Percentiles rank a stretch among this genome's conserved stretches.
Conservation (phyloP, 37 sponge, comb jelly and placozoan species). For the Oopsacas minuta region DNA sequence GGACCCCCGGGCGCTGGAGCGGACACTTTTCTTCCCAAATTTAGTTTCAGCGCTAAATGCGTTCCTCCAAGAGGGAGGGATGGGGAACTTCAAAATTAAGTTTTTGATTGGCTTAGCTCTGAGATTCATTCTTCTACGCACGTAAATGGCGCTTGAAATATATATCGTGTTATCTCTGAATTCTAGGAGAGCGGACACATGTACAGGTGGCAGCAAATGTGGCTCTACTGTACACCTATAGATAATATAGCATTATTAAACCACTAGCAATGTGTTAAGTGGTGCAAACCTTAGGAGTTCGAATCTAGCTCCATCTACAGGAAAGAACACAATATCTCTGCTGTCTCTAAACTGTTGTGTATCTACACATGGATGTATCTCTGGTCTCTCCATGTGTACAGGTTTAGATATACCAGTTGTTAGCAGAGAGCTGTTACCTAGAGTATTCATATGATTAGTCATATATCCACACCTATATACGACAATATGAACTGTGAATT, state of each 20-base stretch:
- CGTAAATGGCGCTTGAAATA: slow-evolving; percentile 40
- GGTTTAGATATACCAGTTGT: slow-evolving; percentile 41
- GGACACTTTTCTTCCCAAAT: slow-evolving; percentile 57
- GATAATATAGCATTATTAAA: not conserved
- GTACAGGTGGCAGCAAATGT: slow-evolving; percentile 49
- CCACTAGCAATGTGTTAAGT: not conserved
- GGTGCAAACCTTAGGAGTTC: slow-evolving; percentile 43
- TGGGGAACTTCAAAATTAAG: slow-evolving; percentile 52
- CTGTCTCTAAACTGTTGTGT: slow-evolving; percentile 27
- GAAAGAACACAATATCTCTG: slow-evolving; percentile 51
- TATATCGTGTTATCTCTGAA: slow-evolving; percentile 46
- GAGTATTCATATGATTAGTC: no score
- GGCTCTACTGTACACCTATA: slow-evolving; percentile 43
- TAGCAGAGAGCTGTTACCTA: slow-evolving; percentile 1
- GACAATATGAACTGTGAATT: no score
- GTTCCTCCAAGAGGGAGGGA: slow-evolving; percentile 52
- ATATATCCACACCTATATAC: no score
- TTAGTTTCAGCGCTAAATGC: slow-evolving; percentile 42
- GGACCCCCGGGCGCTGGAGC: slow-evolving; percentile 58
- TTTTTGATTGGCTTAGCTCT: slow-evolving; percentile 50
- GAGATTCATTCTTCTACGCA: slow-evolving; percentile 60
- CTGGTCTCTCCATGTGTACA: slow-evolving; percentile 45
- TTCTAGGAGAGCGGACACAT: slow-evolving; percentile 54
- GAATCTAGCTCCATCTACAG: slow-evolving; percentile 60
- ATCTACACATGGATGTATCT: slow-evolving; percentile 71